A percentile compares a stretch with the other conserved stretches of the same genome.
These are phyloP conservation scores for Loripinus fragilis DNA, from an alignment of 2,888 invertebrate genomes.

Conservation along the genomic window DNA sequence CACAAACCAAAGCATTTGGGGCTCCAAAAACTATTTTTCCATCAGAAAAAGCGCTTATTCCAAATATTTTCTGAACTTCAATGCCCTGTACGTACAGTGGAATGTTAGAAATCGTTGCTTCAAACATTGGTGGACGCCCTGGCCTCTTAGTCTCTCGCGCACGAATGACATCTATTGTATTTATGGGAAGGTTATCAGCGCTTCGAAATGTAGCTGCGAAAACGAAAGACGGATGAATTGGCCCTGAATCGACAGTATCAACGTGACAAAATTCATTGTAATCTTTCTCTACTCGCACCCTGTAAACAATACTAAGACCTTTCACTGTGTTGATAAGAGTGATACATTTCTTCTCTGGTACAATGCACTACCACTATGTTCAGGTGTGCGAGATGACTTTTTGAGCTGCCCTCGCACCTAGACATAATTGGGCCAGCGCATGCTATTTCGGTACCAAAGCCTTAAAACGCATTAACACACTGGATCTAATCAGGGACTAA, in stretches of 20 bases:
- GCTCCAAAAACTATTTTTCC: slow-evolving; percentile 54
- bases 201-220: slow-evolving; percentile 50
- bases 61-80: slow-evolving; percentile 38
- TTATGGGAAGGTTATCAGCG: slow-evolving; percentile 39
- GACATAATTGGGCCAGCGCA: too few species aligned
- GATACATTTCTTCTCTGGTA: slow-evolving; percentile 46
- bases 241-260: slow-evolving; percentile 42
- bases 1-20: slow-evolving; percentile 41
- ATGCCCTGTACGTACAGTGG: slow-evolving; percentile 32
- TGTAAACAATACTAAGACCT: slow-evolving; percentile 46
- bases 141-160: slow-evolving; percentile 45
- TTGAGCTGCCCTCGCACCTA: too few species aligned
- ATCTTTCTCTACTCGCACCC: slow-evolving; percentile 37
- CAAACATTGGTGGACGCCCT: slow-evolving; percentile 49
- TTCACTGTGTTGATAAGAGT: slow-evolving; percentile 42
- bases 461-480: too few species aligned
- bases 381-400: too few species aligned
- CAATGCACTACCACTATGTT: too few species aligned
- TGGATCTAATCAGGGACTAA: too few species aligned
- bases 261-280: slow-evolving; percentile 51
- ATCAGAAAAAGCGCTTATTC: slow-evolving; percentile 46
- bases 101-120: slow-evolving; percentile 29
- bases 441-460: too few species aligned
- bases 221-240: slow-evolving; percentile 46
- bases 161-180: slow-evolving; percentile 46